A percentile compares a stretch with the other conserved stretches of the same genome.
phyloP scores from a whole-genome alignment of 92 coral and sea anemone genomes.

The Heliopora coerulea region DNA sequence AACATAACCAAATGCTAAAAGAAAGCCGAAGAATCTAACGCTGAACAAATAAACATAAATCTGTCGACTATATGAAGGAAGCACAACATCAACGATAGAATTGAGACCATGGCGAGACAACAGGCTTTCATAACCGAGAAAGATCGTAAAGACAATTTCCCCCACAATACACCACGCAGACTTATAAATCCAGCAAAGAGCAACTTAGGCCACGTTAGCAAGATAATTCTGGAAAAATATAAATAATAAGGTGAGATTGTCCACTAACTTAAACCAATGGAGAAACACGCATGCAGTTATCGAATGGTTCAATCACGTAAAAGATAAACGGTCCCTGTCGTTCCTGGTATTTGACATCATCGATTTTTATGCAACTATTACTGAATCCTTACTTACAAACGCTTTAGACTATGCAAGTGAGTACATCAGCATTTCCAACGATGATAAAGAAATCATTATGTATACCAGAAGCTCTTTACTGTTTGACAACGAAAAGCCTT shows the following conservation, averaged over 20 bases:
- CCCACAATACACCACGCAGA: conserved; percentile 42
- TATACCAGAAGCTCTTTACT: not conserved
- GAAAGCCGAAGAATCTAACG: conserved; percentile 30
- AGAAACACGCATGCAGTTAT: conserved; percentile 31
- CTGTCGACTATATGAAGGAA: conserved; percentile 4
- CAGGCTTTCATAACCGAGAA: no score
- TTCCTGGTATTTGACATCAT: conserved; percentile 1
- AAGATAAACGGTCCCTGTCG: not conserved
- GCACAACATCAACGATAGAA: conserved; percentile 33
- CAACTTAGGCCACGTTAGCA: conserved; percentile 51
- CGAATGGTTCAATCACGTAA: conserved; percentile 1
- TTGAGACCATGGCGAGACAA: conserved; percentile 27
- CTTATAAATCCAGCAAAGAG: conserved; percentile 46
- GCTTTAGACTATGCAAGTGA: not conserved
- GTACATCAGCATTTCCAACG: no score
- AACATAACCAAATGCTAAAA: conserved; percentile 20
- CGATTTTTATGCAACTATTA: conserved; percentile 2
- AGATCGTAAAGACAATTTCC: conserved; percentile 34
- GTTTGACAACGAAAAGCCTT: not conserved
- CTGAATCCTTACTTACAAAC: not conserved
- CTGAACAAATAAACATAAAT: conserved; percentile 34
- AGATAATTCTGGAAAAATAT: conserved; percentile 44
- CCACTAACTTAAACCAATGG: conserved; percentile 48
- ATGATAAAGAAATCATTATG: conserved; percentile 24
- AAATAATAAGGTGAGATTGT: conserved; percentile 27